A percentile compares a stretch with the other conserved stretches of the same genome.
These are phyloP conservation scores for Rhynchonycteris naso DNA, from an alignment of 2,797 vertebrate species.

Conservation along the genomic window DNA sequence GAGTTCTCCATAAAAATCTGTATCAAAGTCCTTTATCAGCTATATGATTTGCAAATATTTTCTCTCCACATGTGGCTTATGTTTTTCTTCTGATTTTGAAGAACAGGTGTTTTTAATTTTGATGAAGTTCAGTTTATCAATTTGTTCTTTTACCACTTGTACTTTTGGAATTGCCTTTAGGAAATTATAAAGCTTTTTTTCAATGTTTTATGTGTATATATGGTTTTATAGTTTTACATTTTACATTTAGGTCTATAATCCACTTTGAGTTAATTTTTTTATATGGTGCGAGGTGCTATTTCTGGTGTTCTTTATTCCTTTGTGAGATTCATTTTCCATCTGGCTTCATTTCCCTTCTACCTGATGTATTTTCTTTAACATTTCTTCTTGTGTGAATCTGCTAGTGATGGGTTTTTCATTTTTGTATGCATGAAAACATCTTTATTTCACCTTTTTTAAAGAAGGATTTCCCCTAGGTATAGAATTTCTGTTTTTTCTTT, in stretches of 20 bases:
- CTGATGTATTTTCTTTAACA: not conserved
- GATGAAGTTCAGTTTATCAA: not conserved
- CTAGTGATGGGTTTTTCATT: not conserved
- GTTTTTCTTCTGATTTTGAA: conserved; percentile 22
- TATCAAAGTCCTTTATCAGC: not conserved
- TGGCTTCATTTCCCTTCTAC: conserved; percentile 34
- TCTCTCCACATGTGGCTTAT: not conserved
- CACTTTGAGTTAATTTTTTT: not conserved
- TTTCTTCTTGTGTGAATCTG: conserved; percentile 4
- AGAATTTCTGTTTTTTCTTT: conserved; percentile 3
- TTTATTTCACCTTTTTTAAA: not conserved
- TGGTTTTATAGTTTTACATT: conserved; percentile 8
- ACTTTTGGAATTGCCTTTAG: not conserved
- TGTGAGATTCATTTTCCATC: conserved; percentile 18
- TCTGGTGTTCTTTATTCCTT: not conserved
- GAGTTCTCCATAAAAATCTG: not conserved
- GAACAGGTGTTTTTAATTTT: conserved; percentile 23
- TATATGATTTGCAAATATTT: not conserved
- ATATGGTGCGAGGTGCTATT: not conserved
- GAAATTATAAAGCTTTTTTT: not conserved
- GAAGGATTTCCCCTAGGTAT: not conserved
- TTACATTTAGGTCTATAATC: conserved; percentile 16
- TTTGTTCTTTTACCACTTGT: not conserved
- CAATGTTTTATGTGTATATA: not conserved
- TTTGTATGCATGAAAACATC: conserved; percentile 6